Conservation (phyloP, 2,113 vertebrate genomes). For the Mormyrus iriodes region DNA sequence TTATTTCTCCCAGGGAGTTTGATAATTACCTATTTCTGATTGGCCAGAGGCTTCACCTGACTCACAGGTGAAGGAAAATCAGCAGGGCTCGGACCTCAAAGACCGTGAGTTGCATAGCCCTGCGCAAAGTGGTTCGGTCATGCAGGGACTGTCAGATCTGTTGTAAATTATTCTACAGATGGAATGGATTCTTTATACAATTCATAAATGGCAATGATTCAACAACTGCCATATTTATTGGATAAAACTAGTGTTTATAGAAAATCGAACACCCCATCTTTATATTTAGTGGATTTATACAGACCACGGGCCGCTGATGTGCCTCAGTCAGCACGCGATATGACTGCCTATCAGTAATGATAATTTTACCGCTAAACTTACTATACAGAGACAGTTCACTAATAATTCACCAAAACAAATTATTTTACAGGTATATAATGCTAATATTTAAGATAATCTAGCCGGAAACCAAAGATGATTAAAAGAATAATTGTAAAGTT, state of each 20-base stretch:
- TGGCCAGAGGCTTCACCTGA: no score
- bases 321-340: no score
- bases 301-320: background rate
- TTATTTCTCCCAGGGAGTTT: no score
- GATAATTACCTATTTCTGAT: no score
- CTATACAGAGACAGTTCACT: background rate
- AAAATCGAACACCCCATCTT: background rate
- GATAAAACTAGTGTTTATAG: background rate
- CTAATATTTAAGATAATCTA: background rate
- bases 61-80: no score
- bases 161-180: background rate
- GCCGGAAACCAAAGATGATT: constrained; percentile 38
- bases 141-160: background rate
- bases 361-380: background rate
- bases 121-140: background rate
- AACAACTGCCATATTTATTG: background rate
- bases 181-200: background rate
- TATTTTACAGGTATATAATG: background rate
- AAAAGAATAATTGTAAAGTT: background rate
- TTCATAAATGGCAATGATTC: background rate
- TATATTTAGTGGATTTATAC: background rate
- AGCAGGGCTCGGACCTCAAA: no score
- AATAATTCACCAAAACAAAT: background rate
- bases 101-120: no score
- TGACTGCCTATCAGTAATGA: background rate